phyloP scores from a whole-genome alignment of 2,797 vertebrate genomes.

The Tympanoctomys barrerae region DNA sequence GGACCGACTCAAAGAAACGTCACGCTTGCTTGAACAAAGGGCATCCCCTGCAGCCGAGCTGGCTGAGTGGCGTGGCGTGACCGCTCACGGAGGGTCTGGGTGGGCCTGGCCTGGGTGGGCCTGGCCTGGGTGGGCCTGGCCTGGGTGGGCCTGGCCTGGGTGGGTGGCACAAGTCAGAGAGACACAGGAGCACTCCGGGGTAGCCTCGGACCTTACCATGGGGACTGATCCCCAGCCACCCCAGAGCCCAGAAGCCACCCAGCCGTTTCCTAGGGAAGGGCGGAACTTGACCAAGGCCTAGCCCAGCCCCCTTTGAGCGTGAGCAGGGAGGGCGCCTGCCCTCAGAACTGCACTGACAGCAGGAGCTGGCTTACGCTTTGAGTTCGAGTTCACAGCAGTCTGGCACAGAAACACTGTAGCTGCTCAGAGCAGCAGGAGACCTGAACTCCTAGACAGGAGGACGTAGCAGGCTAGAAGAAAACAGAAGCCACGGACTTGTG shows the following conservation, averaged over 20 bases:
- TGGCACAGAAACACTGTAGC: background rate
- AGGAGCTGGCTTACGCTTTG: background rate
- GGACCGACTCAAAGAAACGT: accelerated
- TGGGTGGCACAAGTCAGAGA: background rate
- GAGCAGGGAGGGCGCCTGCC: background rate
- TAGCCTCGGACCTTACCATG: background rate
- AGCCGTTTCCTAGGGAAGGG: background rate
- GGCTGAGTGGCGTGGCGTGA: too few species aligned
- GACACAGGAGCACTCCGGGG: background rate
- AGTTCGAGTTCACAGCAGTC: background rate
- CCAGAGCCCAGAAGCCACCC: background rate
- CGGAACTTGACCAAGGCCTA: background rate
- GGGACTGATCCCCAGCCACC: background rate
- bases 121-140: background rate
- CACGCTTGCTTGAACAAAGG: accelerated
- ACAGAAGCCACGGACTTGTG: background rate
- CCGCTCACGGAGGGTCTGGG: background rate
- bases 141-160: background rate
- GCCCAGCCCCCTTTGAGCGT: background rate
- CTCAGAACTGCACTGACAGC: background rate
- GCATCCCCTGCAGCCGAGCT: background rate
- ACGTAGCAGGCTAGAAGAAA: background rate
- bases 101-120: background rate
- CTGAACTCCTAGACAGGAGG: background rate
- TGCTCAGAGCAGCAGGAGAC: background rate